Evolutionary conservation across 1,140 invertebrate genomes (phyloP).

Genomic region (Hypothenemus hampei): DNA sequence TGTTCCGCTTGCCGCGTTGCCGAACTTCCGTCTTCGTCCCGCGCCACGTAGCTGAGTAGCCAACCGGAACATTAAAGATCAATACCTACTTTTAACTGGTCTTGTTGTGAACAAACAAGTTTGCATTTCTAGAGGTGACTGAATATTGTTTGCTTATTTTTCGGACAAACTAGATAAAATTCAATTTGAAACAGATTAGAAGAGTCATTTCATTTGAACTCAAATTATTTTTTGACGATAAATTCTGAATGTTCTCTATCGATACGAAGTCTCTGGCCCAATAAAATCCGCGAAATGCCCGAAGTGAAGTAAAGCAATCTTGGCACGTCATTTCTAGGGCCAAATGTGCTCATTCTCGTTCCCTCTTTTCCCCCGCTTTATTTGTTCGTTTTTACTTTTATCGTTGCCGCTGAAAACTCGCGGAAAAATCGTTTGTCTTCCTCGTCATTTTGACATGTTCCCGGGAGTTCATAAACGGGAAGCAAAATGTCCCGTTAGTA

Average conservation of each 20-base stretch:
- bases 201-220: neutral
- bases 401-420: neutral
- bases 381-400: constrained; percentile 4
- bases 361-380: constrained; percentile 6
- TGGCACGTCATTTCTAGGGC: constrained; percentile 15
- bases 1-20: neutral
- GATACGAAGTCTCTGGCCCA: neutral
- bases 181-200: neutral
- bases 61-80: constrained; percentile 24
- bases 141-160: too few relatives aligned
- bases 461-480: neutral
- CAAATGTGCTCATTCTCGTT: neutral
- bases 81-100: constrained; percentile 21
- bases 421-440: constrained; percentile 7
- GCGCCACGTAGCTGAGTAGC: constrained; percentile 11
- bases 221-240: neutral
- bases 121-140: neutral
- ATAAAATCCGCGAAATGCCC: constrained; percentile 6
- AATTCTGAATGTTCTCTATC: neutral
- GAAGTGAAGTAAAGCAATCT: constrained; percentile 11
- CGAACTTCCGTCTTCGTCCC: neutral
- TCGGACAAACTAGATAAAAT: too few relatives aligned
- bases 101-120: neutral
- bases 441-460: constrained; percentile 3
- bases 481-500: neutral